These are phyloP conservation scores for cattle (Bos taurus) DNA, from an alignment of 2,113 vertebrate genomes.

Conservation along the genomic window ARS-UCD2.0 NC_037333.1:107776001-107776500, in stretches of 20 bases:
- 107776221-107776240: background rate
- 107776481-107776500: no score
- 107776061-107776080: background rate
- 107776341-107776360: no score
- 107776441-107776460: background rate
- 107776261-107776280: background rate
- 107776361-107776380: background rate
- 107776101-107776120: background rate
- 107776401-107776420: background rate
- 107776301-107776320: background rate
- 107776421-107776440: background rate
- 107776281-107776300: background rate
- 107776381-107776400: accelerated
- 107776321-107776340: background rate
- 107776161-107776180: background rate
- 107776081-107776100: background rate
- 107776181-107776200: background rate
- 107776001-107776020: background rate
- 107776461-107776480: accelerated
- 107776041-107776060: accelerated
- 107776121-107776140: background rate
- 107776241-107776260: accelerated
- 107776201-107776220: background rate
- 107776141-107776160: background rate
- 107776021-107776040: background rate